These are phyloP conservation scores for Scaptomyza cyrtandrae DNA, from an alignment of 2,888 invertebrate species.

Conservation along the genomic window DNA sequence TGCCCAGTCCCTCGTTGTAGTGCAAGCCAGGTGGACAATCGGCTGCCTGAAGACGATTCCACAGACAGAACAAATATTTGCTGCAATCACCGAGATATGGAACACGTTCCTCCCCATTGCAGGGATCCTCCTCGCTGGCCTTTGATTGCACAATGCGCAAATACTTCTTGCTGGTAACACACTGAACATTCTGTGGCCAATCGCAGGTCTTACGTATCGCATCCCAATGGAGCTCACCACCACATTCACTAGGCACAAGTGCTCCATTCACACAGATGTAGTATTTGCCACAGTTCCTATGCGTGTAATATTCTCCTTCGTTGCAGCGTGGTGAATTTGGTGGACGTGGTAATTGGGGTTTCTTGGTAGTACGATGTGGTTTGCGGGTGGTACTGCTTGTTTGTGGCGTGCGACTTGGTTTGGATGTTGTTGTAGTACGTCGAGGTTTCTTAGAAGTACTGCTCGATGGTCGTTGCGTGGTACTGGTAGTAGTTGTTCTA, in stretches of 20 bases:
- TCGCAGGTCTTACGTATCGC: conserved; percentile 89
- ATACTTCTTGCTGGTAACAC: conserved; percentile 84
- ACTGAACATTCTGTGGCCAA: conserved; percentile 89
- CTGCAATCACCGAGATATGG: conserved; percentile 89
- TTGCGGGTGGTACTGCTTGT: background rate
- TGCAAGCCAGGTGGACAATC: conserved; percentile 90
- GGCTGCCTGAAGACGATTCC: conserved; percentile 90
- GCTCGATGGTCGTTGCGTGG: background rate
- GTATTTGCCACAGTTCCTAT: conserved; percentile 90
- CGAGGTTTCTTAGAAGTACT: conserved; percentile 48
- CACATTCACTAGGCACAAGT: conserved; percentile 89
- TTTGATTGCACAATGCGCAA: conserved; percentile 74
- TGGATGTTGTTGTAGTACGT: conserved; percentile 39
- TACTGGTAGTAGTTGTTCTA: conserved; percentile 11
- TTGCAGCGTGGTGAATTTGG: conserved; percentile 85
- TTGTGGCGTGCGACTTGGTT: conserved; percentile 41
- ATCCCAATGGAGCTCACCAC: conserved; percentile 91
- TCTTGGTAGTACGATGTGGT: conserved; percentile 39
- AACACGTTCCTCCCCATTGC: conserved; percentile 88
- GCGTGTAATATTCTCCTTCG: conserved; percentile 91
- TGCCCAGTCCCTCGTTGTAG: conserved; percentile 89
- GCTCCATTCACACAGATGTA: conserved; percentile 91
- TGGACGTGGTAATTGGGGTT: conserved; percentile 56
- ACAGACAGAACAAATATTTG: conserved; percentile 91
- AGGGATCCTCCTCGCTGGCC: conserved; percentile 85